Base-by-base conservation (phyloP, 2,888 invertebrate genomes). In the Pandemis heparana region DNA sequence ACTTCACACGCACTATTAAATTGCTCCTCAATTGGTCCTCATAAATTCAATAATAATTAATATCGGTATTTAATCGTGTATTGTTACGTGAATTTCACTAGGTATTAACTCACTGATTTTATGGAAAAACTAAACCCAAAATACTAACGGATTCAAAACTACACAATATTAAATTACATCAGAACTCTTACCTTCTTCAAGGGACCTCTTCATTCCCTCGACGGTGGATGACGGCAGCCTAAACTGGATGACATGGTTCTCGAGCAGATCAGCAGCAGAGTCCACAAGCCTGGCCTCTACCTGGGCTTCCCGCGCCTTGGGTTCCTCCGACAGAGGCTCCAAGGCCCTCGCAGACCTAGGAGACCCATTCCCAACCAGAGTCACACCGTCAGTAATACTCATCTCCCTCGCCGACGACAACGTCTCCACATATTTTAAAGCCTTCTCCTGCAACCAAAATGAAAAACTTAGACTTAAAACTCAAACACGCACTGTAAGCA, bases 201-300 rank as follows among this genome's bases (percentile, higher is more conserved):
- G 95, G 46, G 97, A 97, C 76, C 97, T 96, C 87, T 96, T 96
- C 94, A 97, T 96, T 85, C 97, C 97, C 79, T 96, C 95, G 80
- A 97, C 95, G 73, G 96, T 95, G 59, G 96, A 95, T 76, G 96
- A 96, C 48, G 97, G 97, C 61, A 98, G 94, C 86, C 96, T 97
- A 86, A 98, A 96, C 89, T 98, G 97, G 78, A 98, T 95, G 46
- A 97, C 97, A 88, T 97, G 97, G 77, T 97, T 96, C 81, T 97
- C 96, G 80, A 98, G 92, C 95, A 97, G 97, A 79, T 97, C 96
- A 79, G 97, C 96, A 70, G 97, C 95, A 77, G 96, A 96, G 83
- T 98, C 97, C 72, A 97, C 94, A 76, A 98, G 94, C 77, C 97
- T 95, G 23, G 96, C 95, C 82, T 97, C 97, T n/a, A 97, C 94